Base-by-base conservation (phyloP, 2,797 vertebrate genomes). In the Chelidonichthys spinosus region DNA sequence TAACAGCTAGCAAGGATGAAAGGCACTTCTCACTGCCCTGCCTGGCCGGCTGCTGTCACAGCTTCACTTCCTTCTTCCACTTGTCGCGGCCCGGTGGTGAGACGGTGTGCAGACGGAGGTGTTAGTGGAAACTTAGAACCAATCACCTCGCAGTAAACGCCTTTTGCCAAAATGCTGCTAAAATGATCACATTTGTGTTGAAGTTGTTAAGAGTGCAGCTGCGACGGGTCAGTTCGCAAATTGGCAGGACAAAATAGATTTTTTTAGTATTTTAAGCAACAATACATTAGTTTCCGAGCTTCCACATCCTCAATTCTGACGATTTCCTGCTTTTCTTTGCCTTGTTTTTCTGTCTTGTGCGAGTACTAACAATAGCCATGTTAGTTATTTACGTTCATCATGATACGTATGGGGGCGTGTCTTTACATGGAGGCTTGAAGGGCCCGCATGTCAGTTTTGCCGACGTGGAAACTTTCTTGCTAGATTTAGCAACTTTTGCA, bases 1-100 rank as follows among this genome's bases (percentile, higher is more conserved):
- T 76, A 92, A 90, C 83, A 85, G 84, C 87, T 84, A 88, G 67
- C 69, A 47, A 66, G 71, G 83, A 91, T 86, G 87, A 92, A 92
- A 90, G 83, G 86, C 80, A 83, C 81, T 78, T 92, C 89, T 92
- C 85, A 85, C 81, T 81, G 82, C 79, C 70, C 85, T 67, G 82
- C 63, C 58, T 63, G 68, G 78, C 85, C 69, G 25, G 72, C 82
- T 63, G 62, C 77, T 82, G 84, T 89, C 84, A 79, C 44, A 82
- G 74, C 58, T 71, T 71, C 72, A 72, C 33, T 7, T 54, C 67
- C 42, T 50, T 46, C 15, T 60, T 39, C 55, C 2, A 43, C 63
- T 17, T 52, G 43, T 50, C 50, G 44, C 68, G 56, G 42, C 17
- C 32, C 35, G 5, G 35, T 10, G 52, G n/a, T 53, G 37, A 55